Evolutionary conservation across 2,113 vertebrate species (phyloP).

Genomic region (Acanthochromis polyacanthus): DNA sequence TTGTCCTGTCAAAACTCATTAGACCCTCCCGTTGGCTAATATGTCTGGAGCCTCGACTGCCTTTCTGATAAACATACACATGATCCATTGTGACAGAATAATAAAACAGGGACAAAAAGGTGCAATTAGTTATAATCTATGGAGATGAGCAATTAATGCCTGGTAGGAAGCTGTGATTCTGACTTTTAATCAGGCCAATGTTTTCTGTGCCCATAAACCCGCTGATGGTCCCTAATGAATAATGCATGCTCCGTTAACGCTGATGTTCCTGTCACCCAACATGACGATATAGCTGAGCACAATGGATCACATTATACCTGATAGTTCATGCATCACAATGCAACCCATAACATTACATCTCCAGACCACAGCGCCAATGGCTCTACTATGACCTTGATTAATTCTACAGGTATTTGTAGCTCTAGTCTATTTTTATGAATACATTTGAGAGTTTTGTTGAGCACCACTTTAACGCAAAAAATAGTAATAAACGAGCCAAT

Average conservation of each 20-base stretch:
- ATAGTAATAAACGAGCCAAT: too few relatives aligned
- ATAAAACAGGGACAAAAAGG: conserved; percentile 75
- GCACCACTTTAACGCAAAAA: neutral
- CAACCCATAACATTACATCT: conserved; percentile 25
- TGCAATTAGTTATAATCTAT: conserved; percentile 77
- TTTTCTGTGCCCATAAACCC: conserved; percentile 68
- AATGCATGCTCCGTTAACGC: conserved; percentile 58
- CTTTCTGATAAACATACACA: conserved; percentile 73
- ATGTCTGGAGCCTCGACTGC: conserved; percentile 59
- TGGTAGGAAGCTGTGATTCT: conserved; percentile 60
- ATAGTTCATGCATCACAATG: conserved; percentile 39
- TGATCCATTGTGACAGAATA: conserved; percentile 82
- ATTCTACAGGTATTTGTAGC: conserved; percentile 22
- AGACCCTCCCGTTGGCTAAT: conserved; percentile 62
- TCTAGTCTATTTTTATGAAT: neutral
- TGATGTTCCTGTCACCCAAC: conserved; percentile 49
- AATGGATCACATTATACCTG: conserved; percentile 56
- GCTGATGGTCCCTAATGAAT: conserved; percentile 65
- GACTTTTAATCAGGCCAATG: conserved; percentile 73
- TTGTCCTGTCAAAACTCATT: conserved; percentile 71
- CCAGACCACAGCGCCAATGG: conserved; percentile 14
- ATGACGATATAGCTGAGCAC: conserved; percentile 46
- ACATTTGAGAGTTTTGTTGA: neutral
- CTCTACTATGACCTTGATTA: neutral
- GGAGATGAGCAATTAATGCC: conserved; percentile 75